A percentile compares a stretch with the other conserved stretches of the same genome.
Evolutionary conservation across 2,113 vertebrate species (phyloP).

Genomic region (Nothobranchius kuhntae): DNA sequence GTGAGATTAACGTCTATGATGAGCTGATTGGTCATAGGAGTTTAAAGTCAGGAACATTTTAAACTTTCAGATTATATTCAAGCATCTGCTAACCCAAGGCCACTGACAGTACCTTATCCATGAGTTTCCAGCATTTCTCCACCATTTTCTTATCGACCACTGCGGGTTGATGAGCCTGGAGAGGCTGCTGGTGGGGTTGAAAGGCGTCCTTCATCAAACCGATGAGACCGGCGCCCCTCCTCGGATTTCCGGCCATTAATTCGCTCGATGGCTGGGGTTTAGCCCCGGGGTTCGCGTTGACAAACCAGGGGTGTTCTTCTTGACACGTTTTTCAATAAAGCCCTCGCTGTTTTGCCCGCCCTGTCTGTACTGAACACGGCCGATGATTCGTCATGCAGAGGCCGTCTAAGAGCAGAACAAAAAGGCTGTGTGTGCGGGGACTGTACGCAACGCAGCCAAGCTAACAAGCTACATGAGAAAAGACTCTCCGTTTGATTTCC

Average conservation of each 20-base stretch:
- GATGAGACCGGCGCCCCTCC: constrained; percentile 90
- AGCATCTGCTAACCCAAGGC: not conserved
- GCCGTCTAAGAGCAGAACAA: constrained; percentile 42
- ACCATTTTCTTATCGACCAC: constrained; percentile 96
- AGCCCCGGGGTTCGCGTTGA: constrained; percentile 56
- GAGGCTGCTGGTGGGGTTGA: constrained; percentile 93
- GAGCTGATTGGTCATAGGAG: not conserved
- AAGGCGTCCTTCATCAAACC: constrained; percentile 98
- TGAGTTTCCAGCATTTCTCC: constrained; percentile 98
- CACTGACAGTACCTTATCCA: constrained; percentile 88
- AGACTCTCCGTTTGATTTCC: constrained; percentile 11
- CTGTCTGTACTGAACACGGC: constrained; percentile 1
- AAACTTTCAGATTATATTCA: not conserved
- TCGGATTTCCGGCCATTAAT: constrained; percentile 87
- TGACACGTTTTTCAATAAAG: constrained; percentile 30
- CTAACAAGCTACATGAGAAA: constrained; percentile 63
- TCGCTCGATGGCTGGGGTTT: constrained; percentile 54
- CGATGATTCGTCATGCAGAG: constrained; percentile 38
- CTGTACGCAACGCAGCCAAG: constrained; percentile 21
- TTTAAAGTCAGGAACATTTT: not conserved
- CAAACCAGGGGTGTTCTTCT: constrained; percentile 36
- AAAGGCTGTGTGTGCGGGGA: constrained; percentile 44
- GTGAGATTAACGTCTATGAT: not conserved
- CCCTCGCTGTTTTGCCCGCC: constrained; percentile 7
- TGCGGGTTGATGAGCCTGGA: constrained; percentile 89